Base-by-base conservation (phyloP, 1,140 invertebrate genomes). In the Calliopsis andreniformis region DNA sequence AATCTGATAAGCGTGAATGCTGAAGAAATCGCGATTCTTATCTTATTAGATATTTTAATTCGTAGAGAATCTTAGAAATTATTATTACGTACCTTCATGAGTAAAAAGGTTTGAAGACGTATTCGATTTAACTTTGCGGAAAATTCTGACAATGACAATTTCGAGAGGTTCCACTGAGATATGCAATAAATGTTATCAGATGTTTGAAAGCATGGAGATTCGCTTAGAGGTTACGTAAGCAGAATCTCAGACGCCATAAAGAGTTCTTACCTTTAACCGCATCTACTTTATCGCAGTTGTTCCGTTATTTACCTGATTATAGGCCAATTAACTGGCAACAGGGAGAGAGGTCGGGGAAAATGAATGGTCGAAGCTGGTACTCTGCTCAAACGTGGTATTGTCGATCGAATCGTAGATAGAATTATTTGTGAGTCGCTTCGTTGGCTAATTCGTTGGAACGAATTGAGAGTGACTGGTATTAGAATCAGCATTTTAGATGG, bases 291-390 rank as follows among this genome's bases (percentile, higher is more conserved):
- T 81, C 49, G 28, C 49, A 43, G n/a, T 42, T 25, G 80, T 81
- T 79, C 53, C 76, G 76, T 69, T 78, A 78, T 78, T 83, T 73
- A 53, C 20, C 42, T 42, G 69, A 83, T 82, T 78, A 75, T 25
- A 25, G 55, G 45, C 25, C 63, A 75, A 78, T 79, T 81, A 82
- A 75, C 58, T 56, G 23, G 53, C 63, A 32, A 58, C 30, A 10
- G 18, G 14, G 12, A 23, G 39, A 42, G 68, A 55, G 35, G 42
- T 47, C 47, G 56, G 30, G 56, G 51, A 53, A 56, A 72, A 82
- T 78, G 59, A 59, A 81, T 81, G 66, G 35, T 28, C 59, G 45
- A 80, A 42, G 45, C 28, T 58, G 18, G 58, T 64, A 25, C n/a
- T n/a, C n/a, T n/a, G n/a, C n/a, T 23, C n/a, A 7, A 58, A 32